phyloP scores from a whole-genome alignment of 2,888 invertebrate genomes.

The Heteromurus nitidus region DNA sequence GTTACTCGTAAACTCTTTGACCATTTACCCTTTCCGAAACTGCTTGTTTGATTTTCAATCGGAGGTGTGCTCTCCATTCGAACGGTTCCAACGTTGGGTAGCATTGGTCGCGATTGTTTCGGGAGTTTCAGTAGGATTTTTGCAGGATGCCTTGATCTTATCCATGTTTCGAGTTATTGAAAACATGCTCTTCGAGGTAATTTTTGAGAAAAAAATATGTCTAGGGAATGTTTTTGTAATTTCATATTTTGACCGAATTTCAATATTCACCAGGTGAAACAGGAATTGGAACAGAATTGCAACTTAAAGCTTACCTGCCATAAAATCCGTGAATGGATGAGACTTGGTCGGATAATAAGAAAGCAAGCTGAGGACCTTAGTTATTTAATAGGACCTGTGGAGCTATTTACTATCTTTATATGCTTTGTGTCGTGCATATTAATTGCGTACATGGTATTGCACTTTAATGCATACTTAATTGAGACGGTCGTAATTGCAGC shows the following conservation, averaged over 20 bases:
- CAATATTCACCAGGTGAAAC: conserved; percentile 19
- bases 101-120: conserved; percentile 2
- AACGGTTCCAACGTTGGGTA: not conserved
- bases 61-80: not conserved
- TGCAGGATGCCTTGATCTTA: conserved; percentile 17
- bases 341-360: conserved; percentile 21
- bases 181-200: conserved; percentile 41
- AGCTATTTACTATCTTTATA: conserved; percentile 5
- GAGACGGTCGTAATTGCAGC: not conserved
- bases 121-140: not conserved
- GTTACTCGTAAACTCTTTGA: not conserved
- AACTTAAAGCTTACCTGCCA: not conserved
- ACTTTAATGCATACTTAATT: not conserved
- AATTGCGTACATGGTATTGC: conserved; percentile 18
- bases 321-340: conserved; percentile 10
- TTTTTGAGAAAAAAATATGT: not conserved
- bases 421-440: conserved; percentile 32
- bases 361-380: conserved; percentile 11
- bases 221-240: not conserved
- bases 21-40: not conserved
- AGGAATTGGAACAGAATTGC: not conserved
- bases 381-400: conserved; percentile 20
- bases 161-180: conserved; percentile 30
- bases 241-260: too few relatives aligned
- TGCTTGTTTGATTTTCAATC: conserved; percentile 23